A percentile compares a stretch with the other conserved stretches of the same genome.
Evolutionary conservation across 2,797 vertebrate genomes (phyloP).

Genomic region (Oreochromis mossambicus): DNA sequence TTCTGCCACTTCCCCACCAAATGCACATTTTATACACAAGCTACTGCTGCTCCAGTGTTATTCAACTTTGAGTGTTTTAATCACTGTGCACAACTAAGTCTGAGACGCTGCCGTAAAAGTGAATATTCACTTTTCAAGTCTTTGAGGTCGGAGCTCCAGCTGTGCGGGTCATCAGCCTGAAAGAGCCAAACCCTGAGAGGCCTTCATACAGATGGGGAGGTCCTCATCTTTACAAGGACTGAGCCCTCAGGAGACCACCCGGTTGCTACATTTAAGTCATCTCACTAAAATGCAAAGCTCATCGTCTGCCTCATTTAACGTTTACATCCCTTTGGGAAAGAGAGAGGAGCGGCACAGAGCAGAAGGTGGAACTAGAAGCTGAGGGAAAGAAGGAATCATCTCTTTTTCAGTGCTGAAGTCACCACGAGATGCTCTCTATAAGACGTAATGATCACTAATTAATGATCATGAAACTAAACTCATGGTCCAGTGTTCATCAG

Average conservation of each 20-base stretch:
- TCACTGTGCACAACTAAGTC: neutral
- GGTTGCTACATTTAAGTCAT: conserved; percentile 25
- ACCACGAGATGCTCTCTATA: rapidly evolving
- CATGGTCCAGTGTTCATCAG: neutral
- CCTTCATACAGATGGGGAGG: conserved; percentile 35
- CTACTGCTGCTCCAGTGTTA: neutral
- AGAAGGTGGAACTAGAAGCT: neutral
- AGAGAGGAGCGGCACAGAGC: neutral
- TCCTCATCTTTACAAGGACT: conserved; percentile 55
- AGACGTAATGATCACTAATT: neutral
- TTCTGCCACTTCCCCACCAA: neutral
- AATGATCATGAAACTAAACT: neutral
- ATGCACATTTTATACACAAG: neutral
- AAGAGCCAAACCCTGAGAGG: conserved; percentile 23
- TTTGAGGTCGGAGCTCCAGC: conserved; percentile 12
- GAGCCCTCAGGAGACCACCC: conserved; percentile 58
- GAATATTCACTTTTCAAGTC: neutral
- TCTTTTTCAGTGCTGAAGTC: rapidly evolving
- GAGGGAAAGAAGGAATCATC: neutral
- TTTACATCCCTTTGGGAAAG: conserved; percentile 13
- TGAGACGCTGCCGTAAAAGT: neutral
- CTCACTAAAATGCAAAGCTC: conserved; percentile 46
- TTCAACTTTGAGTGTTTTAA: neutral
- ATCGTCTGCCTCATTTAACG: conserved; percentile 37
- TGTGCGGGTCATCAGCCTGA: conserved; percentile 37